Evolutionary conservation across 2,113 vertebrate genomes (phyloP).

Genomic region (Numida meleagris): DNA sequence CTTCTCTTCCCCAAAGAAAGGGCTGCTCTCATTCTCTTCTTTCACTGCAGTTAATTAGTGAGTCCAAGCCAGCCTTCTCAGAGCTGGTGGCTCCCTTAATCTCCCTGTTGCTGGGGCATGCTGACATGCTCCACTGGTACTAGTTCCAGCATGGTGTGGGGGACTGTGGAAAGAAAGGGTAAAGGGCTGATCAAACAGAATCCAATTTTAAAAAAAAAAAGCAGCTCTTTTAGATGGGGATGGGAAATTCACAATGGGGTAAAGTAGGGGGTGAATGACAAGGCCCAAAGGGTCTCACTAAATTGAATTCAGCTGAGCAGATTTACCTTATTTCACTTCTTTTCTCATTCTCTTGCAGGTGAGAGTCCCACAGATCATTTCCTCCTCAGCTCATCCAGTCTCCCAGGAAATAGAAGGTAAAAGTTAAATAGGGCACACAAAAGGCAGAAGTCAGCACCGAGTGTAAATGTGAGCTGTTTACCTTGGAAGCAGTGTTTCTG

Average conservation of each 20-base stretch:
- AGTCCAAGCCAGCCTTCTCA: neutral
- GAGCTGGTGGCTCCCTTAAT: slow-evolving; percentile 45
- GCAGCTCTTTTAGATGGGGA: slow-evolving; percentile 50
- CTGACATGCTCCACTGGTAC: slow-evolving; percentile 57
- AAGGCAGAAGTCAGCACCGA: neutral
- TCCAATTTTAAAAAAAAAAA: neutral
- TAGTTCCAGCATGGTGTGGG: slow-evolving; percentile 27
- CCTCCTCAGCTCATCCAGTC: neutral
- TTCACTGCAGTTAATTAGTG: slow-evolving; percentile 70
- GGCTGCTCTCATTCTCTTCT: slow-evolving; percentile 42
- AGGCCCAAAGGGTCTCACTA: slow-evolving; percentile 54
- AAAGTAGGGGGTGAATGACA: slow-evolving; percentile 38
- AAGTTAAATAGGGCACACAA: neutral
- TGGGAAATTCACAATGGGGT: slow-evolving; percentile 54
- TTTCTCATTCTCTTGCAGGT: slow-evolving; percentile 14
- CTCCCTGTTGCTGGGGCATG: slow-evolving; percentile 59
- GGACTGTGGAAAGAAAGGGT: slow-evolving; percentile 55
- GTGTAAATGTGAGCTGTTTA: neutral
- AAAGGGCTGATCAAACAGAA: slow-evolving; percentile 60
- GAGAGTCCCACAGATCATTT: neutral
- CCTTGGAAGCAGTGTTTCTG: neutral
- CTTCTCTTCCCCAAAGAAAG: slow-evolving; percentile 10
- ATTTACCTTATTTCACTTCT: slow-evolving; percentile 43
- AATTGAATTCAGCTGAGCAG: slow-evolving; percentile 50
- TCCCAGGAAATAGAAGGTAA: neutral